phyloP scores from a whole-genome alignment of 1,140 invertebrate genomes.

The Pantala flavescens region DNA sequence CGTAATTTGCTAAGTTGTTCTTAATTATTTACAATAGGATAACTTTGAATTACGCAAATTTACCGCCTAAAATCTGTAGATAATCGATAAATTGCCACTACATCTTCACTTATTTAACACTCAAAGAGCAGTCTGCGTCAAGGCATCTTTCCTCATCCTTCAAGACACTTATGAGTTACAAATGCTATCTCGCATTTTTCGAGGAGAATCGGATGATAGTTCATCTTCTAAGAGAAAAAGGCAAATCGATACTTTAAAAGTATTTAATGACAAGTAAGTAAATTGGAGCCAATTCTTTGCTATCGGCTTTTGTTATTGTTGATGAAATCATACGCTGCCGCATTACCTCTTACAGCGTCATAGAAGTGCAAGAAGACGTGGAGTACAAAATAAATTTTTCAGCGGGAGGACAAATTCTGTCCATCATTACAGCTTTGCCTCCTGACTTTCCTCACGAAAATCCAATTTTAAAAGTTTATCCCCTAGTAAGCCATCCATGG shows the following conservation, averaged over 20 bases:
- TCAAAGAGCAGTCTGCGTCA: too few relatives aligned
- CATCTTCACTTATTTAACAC: too few relatives aligned
- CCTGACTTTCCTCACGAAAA: conserved; percentile 63
- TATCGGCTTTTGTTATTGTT: conserved; percentile 22
- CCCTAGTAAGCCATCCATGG: conserved; percentile 55
- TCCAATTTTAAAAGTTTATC: conserved; percentile 54
- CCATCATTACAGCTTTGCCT: conserved; percentile 48
- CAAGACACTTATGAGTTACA: neutral
- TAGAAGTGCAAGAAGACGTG: conserved; percentile 52
- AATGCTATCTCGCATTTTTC: neutral
- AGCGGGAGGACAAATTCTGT: conserved; percentile 47
- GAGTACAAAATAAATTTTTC: conserved; percentile 61
- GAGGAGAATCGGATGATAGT: neutral
- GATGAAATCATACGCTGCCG: neutral
- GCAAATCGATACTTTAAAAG: conserved; percentile 61
- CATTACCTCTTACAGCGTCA: conserved; percentile 43
- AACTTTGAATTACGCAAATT: too few relatives aligned
- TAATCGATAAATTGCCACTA: too few relatives aligned
- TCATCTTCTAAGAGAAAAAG: conserved; percentile 37
- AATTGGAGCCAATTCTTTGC: neutral
- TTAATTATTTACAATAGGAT: too few relatives aligned
- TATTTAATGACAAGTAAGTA: conserved; percentile 50
- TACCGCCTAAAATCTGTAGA: too few relatives aligned
- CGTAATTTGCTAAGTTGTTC: too few relatives aligned
- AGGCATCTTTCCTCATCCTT: too few relatives aligned